Base-by-base conservation (phyloP, 2,888 invertebrate genomes). In the Maniola hyperantus region DNA sequence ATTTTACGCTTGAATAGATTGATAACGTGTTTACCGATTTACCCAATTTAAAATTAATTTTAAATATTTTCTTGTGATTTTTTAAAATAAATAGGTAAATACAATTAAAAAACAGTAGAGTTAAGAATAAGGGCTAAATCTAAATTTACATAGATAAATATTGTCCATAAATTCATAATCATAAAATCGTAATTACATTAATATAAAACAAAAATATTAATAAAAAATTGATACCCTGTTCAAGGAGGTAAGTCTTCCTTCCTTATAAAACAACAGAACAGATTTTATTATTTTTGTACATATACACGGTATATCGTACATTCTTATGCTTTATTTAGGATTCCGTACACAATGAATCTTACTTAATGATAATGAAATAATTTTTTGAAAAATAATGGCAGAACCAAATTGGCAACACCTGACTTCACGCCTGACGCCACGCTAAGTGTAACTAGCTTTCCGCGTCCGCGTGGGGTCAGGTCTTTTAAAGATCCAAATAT, bases 171-270 rank as follows among this genome's bases (percentile, higher is more conserved):
- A 79, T 83, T 83, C 77, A 81, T 82, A 69, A 69, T 67, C 64
- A 80, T 79, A 76, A 75, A 85, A 80, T 65, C 70, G 73, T 74
- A 74, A 72, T 76, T 75, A 77, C 76, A 70, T 67, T 68, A 18
- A 74, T 39, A 36, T 39, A 11, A 75, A 74, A 66, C 20, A 6
- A 39, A 50, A 64, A 71, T 77, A 53, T 33, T 67, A 75, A 74
- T 46, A 65, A 81, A 83, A 82, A 82, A 62, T 72, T 76, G 77
- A 83, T 88, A 88, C 88, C 88, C 88, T 88, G 87, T 85, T 80
- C 76, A 73, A 75, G 75, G 79, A 79, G 78, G 81, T 74, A 74
- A 69, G 66, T 70, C 72, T 76, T 26, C 77, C 77, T 76, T 65
- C 65, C 69, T 61, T 66, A 64, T 71, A 67, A 72, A 61, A 79